phyloP scores from a whole-genome alignment of 2,888 invertebrate species.

The Diachrysia chrysitis region DNA sequence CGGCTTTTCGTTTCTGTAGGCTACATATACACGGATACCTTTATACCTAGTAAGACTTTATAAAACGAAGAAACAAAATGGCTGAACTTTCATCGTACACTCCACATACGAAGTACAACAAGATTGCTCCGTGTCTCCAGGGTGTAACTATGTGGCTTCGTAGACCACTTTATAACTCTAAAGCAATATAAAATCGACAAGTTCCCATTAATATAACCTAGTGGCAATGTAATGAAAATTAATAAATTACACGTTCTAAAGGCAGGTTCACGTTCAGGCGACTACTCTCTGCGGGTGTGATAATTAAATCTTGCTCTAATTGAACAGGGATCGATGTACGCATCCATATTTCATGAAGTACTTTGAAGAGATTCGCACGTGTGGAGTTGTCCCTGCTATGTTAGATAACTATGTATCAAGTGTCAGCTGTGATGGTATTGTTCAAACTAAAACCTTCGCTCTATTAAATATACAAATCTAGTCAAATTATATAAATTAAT shows the following conservation, averaged over 20 bases:
- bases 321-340: constrained; percentile 63
- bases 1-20: not conserved
- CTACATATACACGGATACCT: not conserved
- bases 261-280: constrained; percentile 53
- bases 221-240: constrained; percentile 51
- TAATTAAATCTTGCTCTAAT: constrained; percentile 76
- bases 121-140: constrained; percentile 18
- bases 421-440: constrained; percentile 16
- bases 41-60: constrained; percentile 3
- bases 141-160: constrained; percentile 9
- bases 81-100: not conserved
- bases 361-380: constrained; percentile 46
- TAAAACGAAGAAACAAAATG: not conserved
- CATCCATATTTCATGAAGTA: constrained; percentile 60
- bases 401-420: constrained; percentile 15
- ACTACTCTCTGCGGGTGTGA: constrained; percentile 62
- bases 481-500: not conserved
- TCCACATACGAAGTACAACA: constrained; percentile 1
- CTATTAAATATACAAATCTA: not conserved
- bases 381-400: constrained; percentile 14
- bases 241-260: constrained; percentile 58
- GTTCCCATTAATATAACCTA: constrained; percentile 13
- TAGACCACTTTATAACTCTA: not conserved
- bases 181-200: constrained; percentile 16
- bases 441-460: constrained; percentile 9